Percentiles rank a stretch among this genome's conserved stretches.
Evolutionary conservation across 2,113 vertebrate genomes (phyloP).

Genomic region (Leptobrachium ailaonicum): DNA sequence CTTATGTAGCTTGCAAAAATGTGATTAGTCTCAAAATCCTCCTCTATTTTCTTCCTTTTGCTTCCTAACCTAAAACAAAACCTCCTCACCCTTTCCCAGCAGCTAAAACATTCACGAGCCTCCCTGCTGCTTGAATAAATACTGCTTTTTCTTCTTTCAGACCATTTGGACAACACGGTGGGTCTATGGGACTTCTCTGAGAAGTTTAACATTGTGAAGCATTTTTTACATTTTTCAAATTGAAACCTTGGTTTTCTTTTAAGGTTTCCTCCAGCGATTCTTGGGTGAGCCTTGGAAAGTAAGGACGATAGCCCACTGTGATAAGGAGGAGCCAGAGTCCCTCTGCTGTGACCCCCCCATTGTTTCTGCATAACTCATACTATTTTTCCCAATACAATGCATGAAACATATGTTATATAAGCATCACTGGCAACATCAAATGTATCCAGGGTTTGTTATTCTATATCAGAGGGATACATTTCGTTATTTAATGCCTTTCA

Average conservation of each 20-base stretch:
- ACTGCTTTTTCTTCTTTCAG: constrained; percentile 22
- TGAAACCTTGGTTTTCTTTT: constrained; percentile 10
- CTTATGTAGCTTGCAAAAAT: not conserved
- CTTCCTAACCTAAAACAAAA: constrained; percentile 19
- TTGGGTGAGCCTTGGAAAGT: constrained; percentile 16
- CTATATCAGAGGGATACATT: not conserved
- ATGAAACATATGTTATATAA: not conserved
- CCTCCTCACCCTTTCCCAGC: constrained; percentile 11
- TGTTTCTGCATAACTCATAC: constrained; percentile 17
- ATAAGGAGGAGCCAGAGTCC: constrained; percentile 10
- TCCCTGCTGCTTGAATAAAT: constrained; percentile 36
- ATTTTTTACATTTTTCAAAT: constrained; percentile 41
- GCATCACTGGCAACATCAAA: not conserved
- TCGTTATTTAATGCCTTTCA: not conserved
- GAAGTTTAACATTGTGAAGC: constrained; percentile 34
- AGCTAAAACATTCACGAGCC: constrained; percentile 23
- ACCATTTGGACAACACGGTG: constrained; percentile 27
- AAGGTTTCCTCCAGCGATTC: constrained; percentile 24
- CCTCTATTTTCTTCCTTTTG: not conserved
- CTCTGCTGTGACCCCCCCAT: constrained; percentile 19
- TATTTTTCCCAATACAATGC: not conserved
- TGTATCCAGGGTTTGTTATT: not conserved
- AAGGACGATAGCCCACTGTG: constrained; percentile 9
- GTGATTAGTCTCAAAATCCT: not conserved
- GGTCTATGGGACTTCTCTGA: constrained; percentile 31